A percentile compares a stretch with the other conserved stretches of the same genome.
Conservation (phyloP, 2,113 vertebrate genomes). For the Paramormyrops kingsleyae region DNA sequence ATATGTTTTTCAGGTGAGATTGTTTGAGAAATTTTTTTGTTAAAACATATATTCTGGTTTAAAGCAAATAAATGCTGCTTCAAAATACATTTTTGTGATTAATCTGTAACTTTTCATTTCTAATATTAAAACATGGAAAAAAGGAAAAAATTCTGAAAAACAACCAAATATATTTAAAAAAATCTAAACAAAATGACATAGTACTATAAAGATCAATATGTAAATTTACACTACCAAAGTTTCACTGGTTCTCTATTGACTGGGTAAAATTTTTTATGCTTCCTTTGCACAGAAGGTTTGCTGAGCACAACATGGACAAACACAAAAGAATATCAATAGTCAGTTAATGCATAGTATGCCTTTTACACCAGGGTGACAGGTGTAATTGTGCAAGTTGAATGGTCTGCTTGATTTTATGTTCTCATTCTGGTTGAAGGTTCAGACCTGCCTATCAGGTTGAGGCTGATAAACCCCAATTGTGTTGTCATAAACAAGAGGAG, state of each 20-base stretch:
- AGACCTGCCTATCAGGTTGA: neutral
- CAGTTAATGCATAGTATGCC: neutral
- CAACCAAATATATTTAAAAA: neutral
- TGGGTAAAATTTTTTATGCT: no score
- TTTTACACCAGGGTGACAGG: neutral
- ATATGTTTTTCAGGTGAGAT: neutral
- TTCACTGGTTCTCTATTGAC: neutral
- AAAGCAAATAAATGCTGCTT: neutral
- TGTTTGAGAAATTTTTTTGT: neutral
- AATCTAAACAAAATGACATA: neutral
- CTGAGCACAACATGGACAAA: neutral
- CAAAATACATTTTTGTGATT: neutral
- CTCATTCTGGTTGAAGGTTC: neutral
- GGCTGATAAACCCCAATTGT: neutral
- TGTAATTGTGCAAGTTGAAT: neutral
- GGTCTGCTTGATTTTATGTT: neutral
- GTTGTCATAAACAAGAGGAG: neutral
- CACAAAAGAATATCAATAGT: neutral
- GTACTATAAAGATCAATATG: neutral
- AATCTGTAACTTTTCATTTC: neutral
- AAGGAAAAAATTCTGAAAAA: neutral
- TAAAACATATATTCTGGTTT: neutral
- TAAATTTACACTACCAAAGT: neutral
- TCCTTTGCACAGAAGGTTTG: neutral
- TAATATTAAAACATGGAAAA: neutral